phyloP scores from a whole-genome alignment of 2,113 vertebrate species.

The Callaeas wilsoni region DNA sequence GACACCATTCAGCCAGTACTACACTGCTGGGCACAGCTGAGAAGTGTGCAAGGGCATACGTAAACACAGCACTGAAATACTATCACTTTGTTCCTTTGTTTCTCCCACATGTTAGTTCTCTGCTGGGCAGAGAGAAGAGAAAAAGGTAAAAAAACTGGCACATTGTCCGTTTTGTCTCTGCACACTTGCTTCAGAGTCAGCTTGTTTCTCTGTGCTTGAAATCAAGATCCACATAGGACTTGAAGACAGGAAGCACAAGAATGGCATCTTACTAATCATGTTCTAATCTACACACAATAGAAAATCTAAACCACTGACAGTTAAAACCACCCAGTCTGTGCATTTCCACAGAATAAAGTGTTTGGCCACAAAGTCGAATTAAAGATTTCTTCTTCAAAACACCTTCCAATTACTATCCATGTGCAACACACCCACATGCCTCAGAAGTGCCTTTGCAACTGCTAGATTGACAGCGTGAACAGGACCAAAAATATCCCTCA shows the following conservation, averaged over 20 bases:
- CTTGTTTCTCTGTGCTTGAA: background rate
- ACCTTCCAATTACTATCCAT: background rate
- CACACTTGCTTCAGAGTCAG: background rate
- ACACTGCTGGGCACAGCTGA: background rate
- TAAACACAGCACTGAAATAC: background rate
- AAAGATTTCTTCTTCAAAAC: constrained; percentile 8
- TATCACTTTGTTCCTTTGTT: background rate
- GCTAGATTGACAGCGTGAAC: background rate
- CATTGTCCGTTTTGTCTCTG: background rate
- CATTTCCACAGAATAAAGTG: background rate
- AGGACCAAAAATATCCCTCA: background rate
- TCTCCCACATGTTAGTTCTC: background rate
- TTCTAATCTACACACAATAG: background rate
- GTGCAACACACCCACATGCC: background rate
- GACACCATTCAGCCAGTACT: background rate
- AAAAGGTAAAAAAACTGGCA: background rate
- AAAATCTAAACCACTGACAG: background rate
- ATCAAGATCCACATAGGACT: background rate
- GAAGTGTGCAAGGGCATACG: background rate
- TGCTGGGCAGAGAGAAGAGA: background rate
- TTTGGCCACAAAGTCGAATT: background rate
- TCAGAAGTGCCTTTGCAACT: background rate
- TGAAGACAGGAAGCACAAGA: background rate
- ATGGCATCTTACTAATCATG: background rate
- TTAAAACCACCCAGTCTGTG: background rate